Base-by-base conservation (phyloP, 2,113 vertebrate genomes). In the Morone saxatilis region DNA sequence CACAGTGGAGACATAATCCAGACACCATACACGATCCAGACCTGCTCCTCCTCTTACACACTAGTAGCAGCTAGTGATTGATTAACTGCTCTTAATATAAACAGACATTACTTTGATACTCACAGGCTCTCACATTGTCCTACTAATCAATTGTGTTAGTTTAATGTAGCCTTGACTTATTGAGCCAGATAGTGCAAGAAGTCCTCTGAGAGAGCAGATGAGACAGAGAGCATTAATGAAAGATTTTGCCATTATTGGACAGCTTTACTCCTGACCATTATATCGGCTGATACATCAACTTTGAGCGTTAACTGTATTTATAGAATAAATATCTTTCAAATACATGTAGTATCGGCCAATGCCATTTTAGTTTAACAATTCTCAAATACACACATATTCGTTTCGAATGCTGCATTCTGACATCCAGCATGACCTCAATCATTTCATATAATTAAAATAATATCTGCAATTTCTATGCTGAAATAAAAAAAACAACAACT, bases 31-130 rank as follows among this genome's bases (percentile, higher is more conserved):
- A 61, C 38, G 4, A 83, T 57, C 17, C 47, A 68, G 51, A 13
- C 71, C 84, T 38, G 60, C 72, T 88, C 31, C 72, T 88, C 31
- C 43, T 67, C 78, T 84, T 81, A 78, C 77, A 77, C 54, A 76
- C 54, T 57, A 75, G 62, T 81, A 84, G 68, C 74, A 73, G 76
- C 10, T 48, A 65, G n/a, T 74, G 54, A 87, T 85, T 87, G 86
- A 89, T 88, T 86, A 74, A 73, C 47, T 75, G 45, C 74, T 86
- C 78, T 66, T 84, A 60, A 88, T 85, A 79, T 86, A 85, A 92
- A 91, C 86, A 88, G 69, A 81, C 78, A 79, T 60, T 73, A 36
- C 66, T 75, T 22, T 85, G 76, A 87, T 82, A 76, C 70, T 73
- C 78, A 67, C 38, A 25, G 50, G 47, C 56, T 78, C 66, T 86